Conservation (phyloP, 2,113 vertebrate species). For the Psammodynastes pulverulentus region DNA sequence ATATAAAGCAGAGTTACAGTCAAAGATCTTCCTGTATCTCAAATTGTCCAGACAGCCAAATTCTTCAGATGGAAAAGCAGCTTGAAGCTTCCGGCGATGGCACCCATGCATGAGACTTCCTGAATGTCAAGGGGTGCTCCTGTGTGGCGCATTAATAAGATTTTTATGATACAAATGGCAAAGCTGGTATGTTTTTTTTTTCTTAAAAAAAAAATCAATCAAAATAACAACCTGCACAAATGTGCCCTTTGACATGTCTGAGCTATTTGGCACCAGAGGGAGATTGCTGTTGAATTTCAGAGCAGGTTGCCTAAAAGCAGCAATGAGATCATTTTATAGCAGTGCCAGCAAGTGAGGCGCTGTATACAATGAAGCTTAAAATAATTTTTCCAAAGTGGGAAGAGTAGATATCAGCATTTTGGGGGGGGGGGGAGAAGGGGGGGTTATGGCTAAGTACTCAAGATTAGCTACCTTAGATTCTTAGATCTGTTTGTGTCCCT, state of each 20-base stretch:
- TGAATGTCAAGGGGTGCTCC: not conserved
- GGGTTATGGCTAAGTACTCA: too few species aligned
- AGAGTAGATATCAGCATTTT: not conserved
- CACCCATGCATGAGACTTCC: not conserved
- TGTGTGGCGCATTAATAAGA: not conserved
- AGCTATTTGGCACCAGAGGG: not conserved
- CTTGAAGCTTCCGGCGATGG: not conserved
- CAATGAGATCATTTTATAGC: conserved; percentile 37
- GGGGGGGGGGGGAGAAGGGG: accelerated
- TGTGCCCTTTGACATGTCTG: not conserved
- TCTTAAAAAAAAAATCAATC: not conserved
- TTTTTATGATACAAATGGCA: not conserved
- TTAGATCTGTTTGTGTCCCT: not conserved
- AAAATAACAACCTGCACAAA: conserved; percentile 17
- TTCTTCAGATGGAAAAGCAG: not conserved
- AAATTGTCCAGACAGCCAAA: not conserved
- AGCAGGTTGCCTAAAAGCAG: conserved; percentile 33
- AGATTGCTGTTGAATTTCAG: conserved; percentile 43
- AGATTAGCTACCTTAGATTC: not conserved
- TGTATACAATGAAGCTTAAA: conserved; percentile 14
- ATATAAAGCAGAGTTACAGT: not conserved
- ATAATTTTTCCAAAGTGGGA: not conserved
- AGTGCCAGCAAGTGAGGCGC: conserved; percentile 38
- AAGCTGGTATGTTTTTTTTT: not conserved
- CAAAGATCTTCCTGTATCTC: not conserved